Conservation (phyloP, 2,797 vertebrate species). For the Acanthurus leucopareius region DNA sequence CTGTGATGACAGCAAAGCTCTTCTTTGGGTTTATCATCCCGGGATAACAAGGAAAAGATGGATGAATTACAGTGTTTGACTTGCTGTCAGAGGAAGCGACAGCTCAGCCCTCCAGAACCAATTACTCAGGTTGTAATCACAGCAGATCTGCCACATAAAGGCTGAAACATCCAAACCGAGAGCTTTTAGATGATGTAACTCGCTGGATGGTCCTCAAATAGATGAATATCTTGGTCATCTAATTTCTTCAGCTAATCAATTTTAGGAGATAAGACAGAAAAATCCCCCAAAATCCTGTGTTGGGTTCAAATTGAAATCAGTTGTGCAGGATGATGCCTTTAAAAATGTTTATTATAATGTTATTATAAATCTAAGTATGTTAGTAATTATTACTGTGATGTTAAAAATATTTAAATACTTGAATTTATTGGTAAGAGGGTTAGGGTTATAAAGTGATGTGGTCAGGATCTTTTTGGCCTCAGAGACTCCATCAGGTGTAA, state of each 20-base stretch:
- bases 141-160: conserved; percentile 33
- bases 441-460: too few relatives aligned
- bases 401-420: too few relatives aligned
- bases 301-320: background rate
- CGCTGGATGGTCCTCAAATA: conserved; percentile 17
- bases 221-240: conserved; percentile 12
- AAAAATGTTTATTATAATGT: too few relatives aligned
- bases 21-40: conserved; percentile 51
- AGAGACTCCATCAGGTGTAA: too few relatives aligned
- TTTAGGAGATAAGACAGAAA: background rate
- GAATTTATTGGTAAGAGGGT: too few relatives aligned
- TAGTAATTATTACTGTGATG: too few relatives aligned
- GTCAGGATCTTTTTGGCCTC: too few relatives aligned
- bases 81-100: conserved; percentile 24
- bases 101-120: conserved; percentile 44
- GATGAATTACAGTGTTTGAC: conserved; percentile 58
- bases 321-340: too few relatives aligned
- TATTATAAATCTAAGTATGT: too few relatives aligned
- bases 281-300: background rate
- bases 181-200: conserved; percentile 54
- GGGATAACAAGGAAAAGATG: conserved; percentile 59
- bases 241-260: conserved; percentile 17
- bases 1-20: conserved; percentile 22
- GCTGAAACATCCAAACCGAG: conserved; percentile 17
- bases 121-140: conserved; percentile 47